phyloP scores from a whole-genome alignment of 2,113 vertebrate species.

The Catharus fuscescens region DNA sequence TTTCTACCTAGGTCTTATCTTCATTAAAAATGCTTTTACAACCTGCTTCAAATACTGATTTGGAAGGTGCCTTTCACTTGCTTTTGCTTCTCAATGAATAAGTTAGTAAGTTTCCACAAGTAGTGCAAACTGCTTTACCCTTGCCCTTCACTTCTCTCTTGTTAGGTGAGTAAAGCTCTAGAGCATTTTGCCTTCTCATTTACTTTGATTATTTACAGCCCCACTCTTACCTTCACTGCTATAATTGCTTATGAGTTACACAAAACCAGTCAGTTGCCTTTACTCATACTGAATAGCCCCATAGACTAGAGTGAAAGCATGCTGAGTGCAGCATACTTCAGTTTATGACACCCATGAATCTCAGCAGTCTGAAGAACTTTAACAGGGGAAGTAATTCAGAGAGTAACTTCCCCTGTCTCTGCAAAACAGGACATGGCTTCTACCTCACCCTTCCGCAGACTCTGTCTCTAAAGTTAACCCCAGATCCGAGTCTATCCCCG shows the following conservation, averaged over 20 bases:
- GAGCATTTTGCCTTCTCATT: constrained; percentile 31
- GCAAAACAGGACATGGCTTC: constrained; percentile 13
- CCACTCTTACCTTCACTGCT: not conserved
- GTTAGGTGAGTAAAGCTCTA: constrained; percentile 27
- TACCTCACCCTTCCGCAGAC: not conserved
- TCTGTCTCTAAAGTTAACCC: not conserved
- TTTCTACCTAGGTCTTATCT: not conserved
- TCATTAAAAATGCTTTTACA: constrained; percentile 44
- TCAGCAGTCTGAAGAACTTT: not conserved
- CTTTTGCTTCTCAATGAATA: constrained; percentile 15
- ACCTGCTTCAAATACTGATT: constrained; percentile 6
- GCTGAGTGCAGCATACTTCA: not conserved
- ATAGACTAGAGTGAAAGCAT: not conserved
- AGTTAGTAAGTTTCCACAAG: constrained; percentile 25
- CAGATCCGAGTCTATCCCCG: not conserved
- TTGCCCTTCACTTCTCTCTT: not conserved
- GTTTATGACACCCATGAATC: constrained; percentile 35
- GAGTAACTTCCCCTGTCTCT: not conserved
- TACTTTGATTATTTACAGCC: constrained; percentile 46
- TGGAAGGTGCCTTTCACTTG: constrained; percentile 41
- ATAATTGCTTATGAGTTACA: constrained; percentile 27
- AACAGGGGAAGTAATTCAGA: constrained; percentile 18
- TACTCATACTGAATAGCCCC: not conserved
- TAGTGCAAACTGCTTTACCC: not conserved
- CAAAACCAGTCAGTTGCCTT: constrained; percentile 30